These are phyloP conservation scores for Pterocles burchelli DNA, from an alignment of 2,113 vertebrate genomes.

Conservation along the genomic window DNA sequence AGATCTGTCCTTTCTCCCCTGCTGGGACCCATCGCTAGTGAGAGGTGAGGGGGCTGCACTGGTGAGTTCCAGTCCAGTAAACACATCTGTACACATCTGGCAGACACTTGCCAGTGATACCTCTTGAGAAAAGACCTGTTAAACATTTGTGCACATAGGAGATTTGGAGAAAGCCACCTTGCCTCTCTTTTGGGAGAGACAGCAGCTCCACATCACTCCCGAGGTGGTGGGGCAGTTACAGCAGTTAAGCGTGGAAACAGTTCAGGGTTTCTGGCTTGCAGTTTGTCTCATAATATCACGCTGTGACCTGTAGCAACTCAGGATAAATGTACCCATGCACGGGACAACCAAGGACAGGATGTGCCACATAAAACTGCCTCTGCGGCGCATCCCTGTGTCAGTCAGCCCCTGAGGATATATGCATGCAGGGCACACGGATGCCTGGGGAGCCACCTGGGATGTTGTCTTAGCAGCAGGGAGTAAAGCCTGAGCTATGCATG, in stretches of 20 bases:
- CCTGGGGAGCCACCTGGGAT: neutral
- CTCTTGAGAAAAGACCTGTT: neutral
- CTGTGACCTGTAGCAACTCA: neutral
- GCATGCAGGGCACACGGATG: accelerated
- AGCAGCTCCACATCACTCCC: neutral
- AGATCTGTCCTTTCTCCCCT: neutral
- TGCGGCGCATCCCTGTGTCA: accelerated
- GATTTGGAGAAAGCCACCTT: neutral
- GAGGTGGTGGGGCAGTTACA: neutral
- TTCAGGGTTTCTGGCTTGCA: neutral
- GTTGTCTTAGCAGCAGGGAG: neutral
- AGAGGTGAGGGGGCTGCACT: neutral
- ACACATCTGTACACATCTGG: neutral
- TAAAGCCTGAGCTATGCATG: neutral
- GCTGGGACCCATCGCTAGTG: neutral
- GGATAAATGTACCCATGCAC: neutral
- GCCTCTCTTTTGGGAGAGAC: neutral
- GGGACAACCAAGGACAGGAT: neutral
- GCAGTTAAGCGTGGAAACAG: neutral
- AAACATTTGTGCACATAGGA: neutral
- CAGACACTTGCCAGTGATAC: neutral
- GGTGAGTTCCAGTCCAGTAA: neutral
- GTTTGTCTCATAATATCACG: accelerated
- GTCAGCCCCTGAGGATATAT: neutral
- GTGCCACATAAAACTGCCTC: neutral